Evolutionary conservation across 2,113 vertebrate species (phyloP).

Genomic region (Hyla sarda): DNA sequence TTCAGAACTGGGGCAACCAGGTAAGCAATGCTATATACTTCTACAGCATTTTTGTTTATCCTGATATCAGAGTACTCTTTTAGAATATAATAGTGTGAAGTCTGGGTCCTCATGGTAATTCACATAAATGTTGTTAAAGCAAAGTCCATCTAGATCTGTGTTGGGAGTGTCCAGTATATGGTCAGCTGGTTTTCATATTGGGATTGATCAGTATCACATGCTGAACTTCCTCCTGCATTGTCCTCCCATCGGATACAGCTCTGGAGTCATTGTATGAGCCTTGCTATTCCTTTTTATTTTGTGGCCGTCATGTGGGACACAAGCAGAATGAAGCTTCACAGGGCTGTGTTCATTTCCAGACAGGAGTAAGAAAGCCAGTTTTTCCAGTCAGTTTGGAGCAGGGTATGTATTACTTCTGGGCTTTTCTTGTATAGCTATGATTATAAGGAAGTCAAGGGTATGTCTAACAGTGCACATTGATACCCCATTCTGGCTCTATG

Average conservation of each 20-base stretch:
- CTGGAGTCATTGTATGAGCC: background rate
- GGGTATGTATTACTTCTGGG: background rate
- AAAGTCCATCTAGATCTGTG: too few relatives aligned
- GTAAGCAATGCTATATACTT: too few relatives aligned
- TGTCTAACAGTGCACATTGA: too few relatives aligned
- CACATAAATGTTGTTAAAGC: background rate
- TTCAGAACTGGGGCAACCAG: too few relatives aligned
- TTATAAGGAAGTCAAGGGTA: too few relatives aligned
- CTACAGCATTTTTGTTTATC: too few relatives aligned
- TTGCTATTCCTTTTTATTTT: background rate
- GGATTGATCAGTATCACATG: conserved; percentile 35
- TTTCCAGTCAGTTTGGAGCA: background rate
- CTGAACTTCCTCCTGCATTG: conserved; percentile 5
- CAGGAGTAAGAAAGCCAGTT: background rate
- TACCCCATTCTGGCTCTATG: too few relatives aligned
- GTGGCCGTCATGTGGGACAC: background rate
- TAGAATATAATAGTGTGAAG: too few relatives aligned
- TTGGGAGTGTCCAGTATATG: background rate
- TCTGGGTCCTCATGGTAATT: background rate
- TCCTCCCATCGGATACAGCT: background rate
- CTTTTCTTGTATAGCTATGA: background rate
- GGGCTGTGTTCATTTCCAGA: background rate
- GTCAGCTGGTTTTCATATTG: conserved; percentile 2
- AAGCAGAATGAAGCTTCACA: background rate
- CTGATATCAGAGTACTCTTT: too few relatives aligned